Evolutionary conservation across 2,113 vertebrate genomes (phyloP), one percentile per base, ranked within the genome.

Genomic region (Oncorhynchus clarkii): DNA sequence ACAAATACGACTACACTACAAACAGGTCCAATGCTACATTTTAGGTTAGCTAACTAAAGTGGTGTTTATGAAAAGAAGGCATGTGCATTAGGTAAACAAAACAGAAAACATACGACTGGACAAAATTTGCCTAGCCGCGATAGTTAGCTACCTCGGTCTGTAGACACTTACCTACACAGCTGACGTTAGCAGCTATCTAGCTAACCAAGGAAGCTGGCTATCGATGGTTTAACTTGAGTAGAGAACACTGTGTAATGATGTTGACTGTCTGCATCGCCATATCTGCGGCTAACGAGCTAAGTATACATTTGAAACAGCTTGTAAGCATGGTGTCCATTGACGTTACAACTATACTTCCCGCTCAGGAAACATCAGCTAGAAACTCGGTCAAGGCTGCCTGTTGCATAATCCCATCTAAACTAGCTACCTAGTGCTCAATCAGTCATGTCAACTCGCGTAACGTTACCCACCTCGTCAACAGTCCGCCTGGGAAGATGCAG

Each of bases 401-500:
- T 16, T 22, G n/a, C 59, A 22, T 8, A 24, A 62, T 16, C n/a
- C 18, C 18, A 24, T 16, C 7, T 22, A 3, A 62, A 22, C 59
- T 45, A 12, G 39, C 39, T 45, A 11, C 8, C 16, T 54, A 54
- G 49, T 18, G 49, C 14, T 54, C 51, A 14, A 14, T 18, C 51
- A 54, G 51, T 54, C 16, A 54, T 18, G 18, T 14, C 16, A 54
- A 54, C 13, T 5, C 13, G 14, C 49, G 39, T 45, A 34, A 34
- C 31, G 34, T 34, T 51, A 54, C 59, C n/a, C 92, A 99, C 98
- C 98, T 99, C 97, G 85, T 99, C 98, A 74, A 99, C 96, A 0
- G 98, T 95, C 89, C 98, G 95, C 87, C 97, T 92, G 83, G 97
- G 98, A 79, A 99, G 96, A 91, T 99, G 98, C 92, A 99, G 94